Base-by-base conservation (phyloP, 2,888 invertebrate genomes). In the Chironomus tentans region DNA sequence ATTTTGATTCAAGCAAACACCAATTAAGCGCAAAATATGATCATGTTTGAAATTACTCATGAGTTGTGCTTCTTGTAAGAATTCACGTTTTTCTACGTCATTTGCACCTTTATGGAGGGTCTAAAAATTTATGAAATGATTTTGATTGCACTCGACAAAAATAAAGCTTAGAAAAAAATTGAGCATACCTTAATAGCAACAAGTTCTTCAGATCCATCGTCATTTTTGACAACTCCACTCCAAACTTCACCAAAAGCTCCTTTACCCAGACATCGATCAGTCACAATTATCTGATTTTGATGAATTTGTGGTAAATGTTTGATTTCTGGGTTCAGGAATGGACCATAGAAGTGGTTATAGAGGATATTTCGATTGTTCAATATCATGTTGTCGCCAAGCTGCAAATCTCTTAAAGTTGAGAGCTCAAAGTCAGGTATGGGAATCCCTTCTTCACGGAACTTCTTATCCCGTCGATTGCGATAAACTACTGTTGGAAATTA, bases 41-140 rank as follows among this genome's bases (percentile, higher is more conserved):
- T 96, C 93, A 82, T 99, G 98, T 79, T 94, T 94, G 83, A 99
- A 98, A 82, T 98, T 97, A 76, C 95, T 94, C 97, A 99, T 98
- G 68, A 98, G 84, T 79, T 95, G 92, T 0, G 98, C 98, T 85
- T 99, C 98, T 84, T 98, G 96, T 12, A 98, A 85, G 81, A 99
- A 97, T 83, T 98, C 97, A 0, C 90, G 89, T 82, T 95, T 95
- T 82, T 97, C 95, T 80, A 92, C 92, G 75, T 93, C 92, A 0
- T 92, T 92, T 3, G 97, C 95, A 18, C 95, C 95, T 84, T 97
- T 95, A 68, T 95, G 88, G 73, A 98, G 85, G 0, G 95, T 97
- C 92, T 95, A 82, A 2, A 82, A 22, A 13, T 68, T 3, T 7
- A 24, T 68, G 18, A 24, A 56, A 50, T 50, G 7, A 56, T 15